Evolutionary conservation across 2,888 invertebrate species (phyloP).

Genomic region (Hypomecis atomaria): DNA sequence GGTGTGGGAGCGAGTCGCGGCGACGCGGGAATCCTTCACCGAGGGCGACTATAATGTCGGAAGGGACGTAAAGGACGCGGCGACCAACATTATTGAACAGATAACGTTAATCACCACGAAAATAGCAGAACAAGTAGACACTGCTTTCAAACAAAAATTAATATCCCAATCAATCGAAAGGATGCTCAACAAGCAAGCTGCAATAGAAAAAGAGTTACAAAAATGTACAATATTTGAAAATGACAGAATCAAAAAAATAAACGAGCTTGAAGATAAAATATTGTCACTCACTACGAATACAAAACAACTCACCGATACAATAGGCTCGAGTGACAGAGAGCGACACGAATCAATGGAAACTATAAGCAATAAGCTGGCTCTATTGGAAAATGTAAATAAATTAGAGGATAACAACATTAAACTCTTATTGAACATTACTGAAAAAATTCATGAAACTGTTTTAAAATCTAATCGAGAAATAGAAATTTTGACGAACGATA

Average conservation of each 20-base stretch:
- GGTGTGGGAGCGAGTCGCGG: background rate
- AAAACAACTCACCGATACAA: background rate
- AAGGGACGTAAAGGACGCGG: background rate
- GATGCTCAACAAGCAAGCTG: background rate
- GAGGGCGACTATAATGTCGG: background rate
- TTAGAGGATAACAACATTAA: background rate
- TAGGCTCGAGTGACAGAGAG: background rate
- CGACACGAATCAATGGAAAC: background rate
- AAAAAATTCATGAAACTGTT: background rate
- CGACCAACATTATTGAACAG: background rate
- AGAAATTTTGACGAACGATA: background rate
- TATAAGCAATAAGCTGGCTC: background rate
- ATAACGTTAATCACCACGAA: background rate
- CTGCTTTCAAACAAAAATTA: background rate
- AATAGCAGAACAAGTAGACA: background rate
- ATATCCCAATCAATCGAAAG: background rate
- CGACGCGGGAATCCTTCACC: background rate
- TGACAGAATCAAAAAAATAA: background rate
- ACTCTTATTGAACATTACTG: background rate
- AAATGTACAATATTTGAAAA: background rate
- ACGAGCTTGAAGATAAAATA: background rate
- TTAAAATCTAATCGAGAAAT: background rate
- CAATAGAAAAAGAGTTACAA: background rate
- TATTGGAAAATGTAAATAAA: background rate
- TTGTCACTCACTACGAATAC: background rate